Evolutionary conservation across 2,797 vertebrate species (phyloP).

Genomic region (Nothura maculosa): DNA sequence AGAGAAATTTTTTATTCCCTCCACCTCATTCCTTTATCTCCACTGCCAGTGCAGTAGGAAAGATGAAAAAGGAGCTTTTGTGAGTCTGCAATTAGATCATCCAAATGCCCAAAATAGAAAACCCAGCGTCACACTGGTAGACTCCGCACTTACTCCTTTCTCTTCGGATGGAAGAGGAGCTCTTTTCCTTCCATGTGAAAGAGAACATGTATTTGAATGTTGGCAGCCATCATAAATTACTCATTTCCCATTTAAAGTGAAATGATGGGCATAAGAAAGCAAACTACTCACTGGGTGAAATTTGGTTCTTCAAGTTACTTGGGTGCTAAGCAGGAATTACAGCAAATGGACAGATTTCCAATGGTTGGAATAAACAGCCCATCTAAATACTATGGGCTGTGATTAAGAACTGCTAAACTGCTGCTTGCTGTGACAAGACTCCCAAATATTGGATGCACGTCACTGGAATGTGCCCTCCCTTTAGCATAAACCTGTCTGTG

Average conservation of each 20-base stretch:
- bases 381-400: background rate
- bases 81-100: background rate
- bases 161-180: background rate
- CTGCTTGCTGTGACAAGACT: constrained; percentile 45
- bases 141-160: constrained; percentile 29
- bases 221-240: background rate
- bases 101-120: constrained; percentile 7
- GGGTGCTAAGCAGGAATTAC: background rate
- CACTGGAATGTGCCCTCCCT: constrained; percentile 68
- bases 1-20: background rate
- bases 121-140: background rate
- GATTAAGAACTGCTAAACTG: constrained; percentile 45
- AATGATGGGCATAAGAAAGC: background rate
- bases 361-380: background rate
- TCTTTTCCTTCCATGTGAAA: background rate
- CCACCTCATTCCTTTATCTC: background rate
- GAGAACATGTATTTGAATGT: background rate
- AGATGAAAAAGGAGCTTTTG: constrained; percentile 10
- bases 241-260: background rate
- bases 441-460: constrained; percentile 45
- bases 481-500: constrained; percentile 57
- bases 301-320: background rate
- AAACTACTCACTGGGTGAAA: background rate
- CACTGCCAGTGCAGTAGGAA: background rate
- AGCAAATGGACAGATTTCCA: background rate